These are phyloP conservation scores for Coleophora deauratella DNA, from an alignment of 2,888 invertebrate genomes.

Conservation along the genomic window DNA sequence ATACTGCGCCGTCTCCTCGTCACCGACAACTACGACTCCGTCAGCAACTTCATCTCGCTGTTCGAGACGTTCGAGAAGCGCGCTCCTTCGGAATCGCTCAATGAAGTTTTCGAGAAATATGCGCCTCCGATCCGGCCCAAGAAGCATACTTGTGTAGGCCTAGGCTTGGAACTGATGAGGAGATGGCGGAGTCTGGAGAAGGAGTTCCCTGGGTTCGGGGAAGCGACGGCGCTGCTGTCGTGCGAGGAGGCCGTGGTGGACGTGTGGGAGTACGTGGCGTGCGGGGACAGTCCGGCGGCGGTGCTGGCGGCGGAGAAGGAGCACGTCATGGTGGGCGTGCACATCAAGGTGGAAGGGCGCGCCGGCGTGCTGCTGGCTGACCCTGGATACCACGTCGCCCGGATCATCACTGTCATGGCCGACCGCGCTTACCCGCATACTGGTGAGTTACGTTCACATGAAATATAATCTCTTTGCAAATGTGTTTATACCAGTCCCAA, in stretches of 20 bases:
- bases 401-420: constrained; percentile 89
- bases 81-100: constrained; percentile 73
- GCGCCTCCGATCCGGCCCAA: constrained; percentile 83
- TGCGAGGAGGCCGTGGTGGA: constrained; percentile 88
- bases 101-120: constrained; percentile 84
- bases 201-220: constrained; percentile 80
- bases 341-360: constrained; percentile 81
- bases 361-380: constrained; percentile 87
- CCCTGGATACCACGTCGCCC: constrained; percentile 92
- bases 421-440: constrained; percentile 91
- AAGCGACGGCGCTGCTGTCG: constrained; percentile 78
- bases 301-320: constrained; percentile 86
- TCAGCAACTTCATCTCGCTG: constrained; percentile 85
- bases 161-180: constrained; percentile 83
- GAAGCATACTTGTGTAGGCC: constrained; percentile 91
- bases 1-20: constrained; percentile 86
- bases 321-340: constrained; percentile 87
- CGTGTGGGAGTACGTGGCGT: constrained; percentile 71
- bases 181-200: constrained; percentile 75
- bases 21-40: constrained; percentile 91
- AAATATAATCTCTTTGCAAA: too few species aligned
- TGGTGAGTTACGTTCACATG: constrained; percentile 50
- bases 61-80: constrained; percentile 76
- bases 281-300: constrained; percentile 70
- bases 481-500: too few species aligned